phyloP scores from a whole-genome alignment of 2,797 vertebrate species.

The Ataeniobius toweri region DNA sequence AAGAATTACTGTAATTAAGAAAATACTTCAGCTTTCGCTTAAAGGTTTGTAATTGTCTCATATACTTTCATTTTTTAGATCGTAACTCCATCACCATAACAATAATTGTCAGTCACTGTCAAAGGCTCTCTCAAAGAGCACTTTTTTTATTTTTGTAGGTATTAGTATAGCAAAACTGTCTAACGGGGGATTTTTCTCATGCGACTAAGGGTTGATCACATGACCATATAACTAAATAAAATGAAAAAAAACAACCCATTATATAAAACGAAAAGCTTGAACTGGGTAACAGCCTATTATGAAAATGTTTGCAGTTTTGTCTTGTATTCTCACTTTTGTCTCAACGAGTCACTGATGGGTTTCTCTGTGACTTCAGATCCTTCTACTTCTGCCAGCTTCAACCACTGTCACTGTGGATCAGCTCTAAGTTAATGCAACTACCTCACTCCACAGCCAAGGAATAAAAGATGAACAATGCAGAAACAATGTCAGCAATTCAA shows the following conservation, averaged over 20 bases:
- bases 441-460: conserved; percentile 25
- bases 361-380: conserved; percentile 33
- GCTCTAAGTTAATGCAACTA: conserved; percentile 39
- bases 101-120: not conserved
- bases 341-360: conserved; percentile 17
- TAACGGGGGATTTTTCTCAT: not conserved
- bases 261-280: not conserved
- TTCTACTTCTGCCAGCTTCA: conserved; percentile 39
- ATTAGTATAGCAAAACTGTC: not conserved
- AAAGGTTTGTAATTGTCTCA: no score
- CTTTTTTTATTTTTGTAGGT: no score
- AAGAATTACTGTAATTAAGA: no score
- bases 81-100: not conserved
- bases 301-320: not conserved
- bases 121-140: not conserved
- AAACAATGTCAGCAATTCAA: conserved; percentile 1
- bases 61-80: no score
- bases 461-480: not conserved
- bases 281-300: not conserved
- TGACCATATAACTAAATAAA: not conserved
- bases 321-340: conserved; percentile 33
- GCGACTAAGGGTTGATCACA: not conserved
- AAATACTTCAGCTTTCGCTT: no score
- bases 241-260: not conserved
- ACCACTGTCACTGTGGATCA: conserved; percentile 63